Conservation (phyloP, 1,140 invertebrate species). For the Leguminivora glycinivorella region DNA sequence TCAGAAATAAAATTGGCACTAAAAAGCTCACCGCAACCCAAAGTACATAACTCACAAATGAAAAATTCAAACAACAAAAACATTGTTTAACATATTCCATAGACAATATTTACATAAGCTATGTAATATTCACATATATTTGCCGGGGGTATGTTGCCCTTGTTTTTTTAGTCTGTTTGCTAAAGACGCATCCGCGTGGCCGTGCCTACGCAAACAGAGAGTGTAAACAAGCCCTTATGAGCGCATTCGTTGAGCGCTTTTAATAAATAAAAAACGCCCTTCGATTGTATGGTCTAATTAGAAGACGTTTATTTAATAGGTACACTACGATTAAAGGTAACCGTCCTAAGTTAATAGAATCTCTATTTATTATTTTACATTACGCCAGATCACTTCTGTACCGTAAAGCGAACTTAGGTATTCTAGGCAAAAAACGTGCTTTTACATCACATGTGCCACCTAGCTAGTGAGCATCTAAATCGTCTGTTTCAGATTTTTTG, state of each 20-base stretch:
- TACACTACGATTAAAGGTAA: too few species aligned
- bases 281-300: constrained; percentile 14
- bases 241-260: constrained; percentile 41
- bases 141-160: constrained; percentile 59
- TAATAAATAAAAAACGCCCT: constrained; percentile 37
- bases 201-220: constrained; percentile 68
- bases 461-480: too few species aligned
- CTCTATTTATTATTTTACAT: too few species aligned
- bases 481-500: too few species aligned
- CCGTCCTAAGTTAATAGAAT: too few species aligned
- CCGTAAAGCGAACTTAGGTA: too few species aligned
- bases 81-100: constrained; percentile 57
- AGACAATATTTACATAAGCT: constrained; percentile 52
- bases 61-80: constrained; percentile 62
- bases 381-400: too few species aligned
- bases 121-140: constrained; percentile 51
- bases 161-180: constrained; percentile 77
- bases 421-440: too few species aligned
- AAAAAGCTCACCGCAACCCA: neutral
- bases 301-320: neutral
- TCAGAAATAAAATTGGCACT: neutral
- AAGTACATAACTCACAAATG: constrained; percentile 30
- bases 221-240: constrained; percentile 73
- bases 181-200: constrained; percentile 74
- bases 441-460: too few species aligned